A percentile compares a stretch with the other conserved stretches of the same genome.
Evolutionary conservation across 2,797 vertebrate species (phyloP).

Genomic region (Chelon auratus): DNA sequence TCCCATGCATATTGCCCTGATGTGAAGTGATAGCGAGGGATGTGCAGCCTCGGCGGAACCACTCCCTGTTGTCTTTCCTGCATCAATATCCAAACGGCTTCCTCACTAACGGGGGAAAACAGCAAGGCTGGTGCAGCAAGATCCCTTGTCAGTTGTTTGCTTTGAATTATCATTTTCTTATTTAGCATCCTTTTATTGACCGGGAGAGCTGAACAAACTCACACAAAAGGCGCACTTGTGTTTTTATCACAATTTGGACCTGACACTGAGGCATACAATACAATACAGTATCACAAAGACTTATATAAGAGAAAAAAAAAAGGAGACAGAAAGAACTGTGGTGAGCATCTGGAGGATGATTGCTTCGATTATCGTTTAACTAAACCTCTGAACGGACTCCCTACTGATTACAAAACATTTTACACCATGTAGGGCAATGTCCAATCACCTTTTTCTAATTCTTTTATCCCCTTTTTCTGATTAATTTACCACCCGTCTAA

Average conservation of each 20-base stretch:
- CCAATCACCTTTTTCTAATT: conserved; percentile 23
- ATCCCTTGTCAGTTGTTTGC: conserved; percentile 28
- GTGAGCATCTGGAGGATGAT: conserved; percentile 58
- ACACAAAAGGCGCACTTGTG: conserved; percentile 14
- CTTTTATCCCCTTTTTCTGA: conserved; percentile 47
- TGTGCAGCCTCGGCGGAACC: conserved; percentile 54
- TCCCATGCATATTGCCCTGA: conserved; percentile 73
- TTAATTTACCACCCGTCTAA: conserved; percentile 52
- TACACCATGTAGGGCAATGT: conserved; percentile 6
- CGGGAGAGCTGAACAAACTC: conserved; percentile 24
- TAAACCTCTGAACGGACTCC: conserved; percentile 18
- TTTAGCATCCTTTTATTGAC: conserved; percentile 46
- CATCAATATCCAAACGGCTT: conserved; percentile 60
- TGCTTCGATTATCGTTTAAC: conserved; percentile 65
- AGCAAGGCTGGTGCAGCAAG: conserved; percentile 13
- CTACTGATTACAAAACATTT: conserved; percentile 16
- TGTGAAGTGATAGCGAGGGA: conserved; percentile 73
- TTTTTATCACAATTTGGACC: conserved; percentile 37
- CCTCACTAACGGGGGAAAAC: conserved; percentile 38
- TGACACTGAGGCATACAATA: conserved; percentile 33
- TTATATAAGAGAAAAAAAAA: conserved; percentile 34
- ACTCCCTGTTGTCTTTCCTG: conserved; percentile 60
- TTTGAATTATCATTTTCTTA: conserved; percentile 48
- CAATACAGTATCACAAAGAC: conserved; percentile 17
- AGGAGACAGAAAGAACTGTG: no score